Evolutionary conservation across 2,113 vertebrate species (phyloP).

Genomic region (Apistogramma diplotaenia): DNA sequence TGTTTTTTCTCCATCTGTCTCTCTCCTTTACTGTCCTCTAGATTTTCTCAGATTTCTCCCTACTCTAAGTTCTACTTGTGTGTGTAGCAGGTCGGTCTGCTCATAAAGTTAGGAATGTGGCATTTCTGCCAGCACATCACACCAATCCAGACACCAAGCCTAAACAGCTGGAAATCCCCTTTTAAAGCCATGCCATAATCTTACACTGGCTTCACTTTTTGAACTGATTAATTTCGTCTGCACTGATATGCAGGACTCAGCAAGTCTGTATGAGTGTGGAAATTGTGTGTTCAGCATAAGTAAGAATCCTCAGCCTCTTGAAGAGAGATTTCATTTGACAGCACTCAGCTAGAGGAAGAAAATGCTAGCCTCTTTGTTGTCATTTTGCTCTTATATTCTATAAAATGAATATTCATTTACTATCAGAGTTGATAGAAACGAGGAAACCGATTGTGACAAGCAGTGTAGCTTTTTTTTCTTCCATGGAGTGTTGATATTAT

Average conservation of each 20-base stretch:
- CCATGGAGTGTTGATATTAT: background rate
- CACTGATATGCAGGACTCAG: background rate
- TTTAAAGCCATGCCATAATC: background rate
- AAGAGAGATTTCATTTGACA: background rate
- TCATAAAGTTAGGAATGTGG: slow-evolving; percentile 11
- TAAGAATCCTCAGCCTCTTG: background rate
- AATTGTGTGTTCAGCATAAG: background rate
- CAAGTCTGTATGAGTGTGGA: background rate
- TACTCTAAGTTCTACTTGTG: background rate
- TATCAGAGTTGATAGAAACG: background rate
- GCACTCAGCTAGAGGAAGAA: background rate
- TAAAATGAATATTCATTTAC: background rate
- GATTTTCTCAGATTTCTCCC: background rate
- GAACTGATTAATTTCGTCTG: background rate
- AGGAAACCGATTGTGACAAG: background rate
- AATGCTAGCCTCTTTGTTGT: background rate
- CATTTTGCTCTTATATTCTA: background rate
- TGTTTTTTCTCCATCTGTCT: slow-evolving; percentile 9
- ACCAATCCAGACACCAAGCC: slow-evolving; percentile 1
- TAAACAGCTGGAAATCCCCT: slow-evolving; percentile 18
- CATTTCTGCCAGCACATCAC: slow-evolving; percentile 13
- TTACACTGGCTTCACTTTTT: background rate
- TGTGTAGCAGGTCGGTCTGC: background rate
- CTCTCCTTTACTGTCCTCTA: background rate
- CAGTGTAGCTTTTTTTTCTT: background rate